Evolutionary conservation across 2,113 vertebrate species (phyloP), one percentile per base, ranked within the genome.

Genomic region (Poecile atricapillus): DNA sequence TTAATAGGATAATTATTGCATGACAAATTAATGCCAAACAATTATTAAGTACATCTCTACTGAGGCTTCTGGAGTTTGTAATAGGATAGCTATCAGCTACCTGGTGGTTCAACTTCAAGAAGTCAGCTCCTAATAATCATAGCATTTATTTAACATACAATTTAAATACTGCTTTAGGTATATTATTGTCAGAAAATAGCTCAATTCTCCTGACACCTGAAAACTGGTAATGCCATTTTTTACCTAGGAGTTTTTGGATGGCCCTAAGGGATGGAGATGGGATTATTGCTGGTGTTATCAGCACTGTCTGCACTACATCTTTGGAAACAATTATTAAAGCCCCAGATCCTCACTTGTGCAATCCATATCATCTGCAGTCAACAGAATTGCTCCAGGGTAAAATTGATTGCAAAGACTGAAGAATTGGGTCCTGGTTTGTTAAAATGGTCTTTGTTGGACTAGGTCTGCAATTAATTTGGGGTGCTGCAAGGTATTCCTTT

Each of bases 1-100:
- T 97, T 98, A 98, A 97, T 97, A 96, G 87, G 97, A 97, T 98
- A 98, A 98, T 98, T 97, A 97, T 95, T 73, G 65, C 83, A 95
- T 98, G 97, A 95, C 96, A 98, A 96, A 97, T 65, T 84, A 97
- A 97, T 97, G 97, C 92, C 97, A 96, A 96, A 96, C 94, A 95
- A 94, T 95, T 80, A 90, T 80, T 96, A 97, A 95, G 95, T 95
- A 93, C 83, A 46, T 94, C 93, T 97, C 93, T 95, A 74, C 74
- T 76, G 94, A 95, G 68, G 84, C 89, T 94, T 94, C 85, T 83
- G 80, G 87, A 88, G 83, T 96, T 96, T 96, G 94, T 96, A 94
- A 95, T 87, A 96, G 95, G 94, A 90, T 97, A 96, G 91, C 95
- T 96, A 97, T 94, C 78, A 90, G 73, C 88, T 94, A 95, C 75